Evolutionary conservation across 2,797 vertebrate genomes (phyloP), one percentile per base, ranked within the genome.

Genomic region (Falco naumanni): DNA sequence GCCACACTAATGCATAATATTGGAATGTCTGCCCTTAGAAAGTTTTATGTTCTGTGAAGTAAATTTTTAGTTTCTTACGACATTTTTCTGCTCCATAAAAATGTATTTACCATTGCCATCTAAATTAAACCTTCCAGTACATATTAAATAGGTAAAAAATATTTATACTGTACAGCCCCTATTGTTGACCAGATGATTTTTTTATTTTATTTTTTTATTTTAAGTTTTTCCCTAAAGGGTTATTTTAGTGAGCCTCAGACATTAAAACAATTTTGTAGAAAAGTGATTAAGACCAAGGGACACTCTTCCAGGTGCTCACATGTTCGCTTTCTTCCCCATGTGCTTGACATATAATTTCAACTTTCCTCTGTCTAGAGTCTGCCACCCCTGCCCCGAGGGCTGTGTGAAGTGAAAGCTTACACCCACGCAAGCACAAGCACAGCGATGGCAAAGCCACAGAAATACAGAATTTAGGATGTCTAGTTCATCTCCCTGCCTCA

Each of bases 1-100:
- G 97, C 95, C 86, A 97, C 33, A 87, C 96, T 50, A 98, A 94
- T 47, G 33, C 43, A 24, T 98, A 94, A 28, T 29, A 66, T 80
- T 80, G 61, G 66, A 72, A 24, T 26, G 19, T 26, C 51, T 84
- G 45, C 19, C 0, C 0, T 71, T 50, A 79, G 53, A 75, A 74
- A 68, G 72, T 10, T 69, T 57, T 70, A 17, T 31, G 4, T 79
- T 92, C 31, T 78, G 17, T 59, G 53, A 92, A 69, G 39, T 66
- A 6, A 14, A 31, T 20, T 85, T 90, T 68, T 33, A 59, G 19
- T 68, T 92, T 89, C 60, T 68, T 77, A 64, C 74, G 60, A 61
- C 39, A 61, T 48, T 70, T 72, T 91, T 68, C 8, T 65, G 29
- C 37, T 87, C 75, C 33, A 25, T 91, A 78, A 65, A 87, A 74